phyloP scores from a whole-genome alignment of 2,888 invertebrate genomes.

The Macaria notata region DNA sequence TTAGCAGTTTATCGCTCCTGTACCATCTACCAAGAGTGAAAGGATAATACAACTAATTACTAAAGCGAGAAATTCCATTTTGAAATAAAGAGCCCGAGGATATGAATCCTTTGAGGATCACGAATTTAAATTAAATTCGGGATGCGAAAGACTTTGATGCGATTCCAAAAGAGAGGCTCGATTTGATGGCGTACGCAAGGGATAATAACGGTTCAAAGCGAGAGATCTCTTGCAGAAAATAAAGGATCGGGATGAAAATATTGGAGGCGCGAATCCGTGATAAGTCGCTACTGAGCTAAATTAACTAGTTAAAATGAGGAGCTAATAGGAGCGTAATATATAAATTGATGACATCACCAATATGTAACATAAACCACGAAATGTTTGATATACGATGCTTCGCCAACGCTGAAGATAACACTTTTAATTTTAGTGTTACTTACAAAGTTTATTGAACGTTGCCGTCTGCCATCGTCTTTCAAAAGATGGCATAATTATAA shows the following conservation, averaged over 20 bases:
- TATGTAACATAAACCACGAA: too few species aligned
- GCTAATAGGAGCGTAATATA: not conserved
- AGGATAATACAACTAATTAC: constrained; percentile 53
- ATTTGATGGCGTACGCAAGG: constrained; percentile 42
- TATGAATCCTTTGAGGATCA: constrained; percentile 30
- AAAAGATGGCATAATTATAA: constrained; percentile 33
- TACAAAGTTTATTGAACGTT: too few species aligned
- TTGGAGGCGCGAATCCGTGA: constrained; percentile 38
- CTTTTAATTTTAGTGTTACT: too few species aligned
- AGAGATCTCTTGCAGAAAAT: constrained; percentile 39
- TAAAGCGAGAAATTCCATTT: constrained; percentile 42
- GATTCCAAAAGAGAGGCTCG: constrained; percentile 44
- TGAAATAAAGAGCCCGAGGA: constrained; percentile 32
- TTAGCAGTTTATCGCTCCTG: constrained; percentile 58
- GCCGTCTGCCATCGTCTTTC: constrained; percentile 5
- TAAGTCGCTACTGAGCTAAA: constrained; percentile 41
- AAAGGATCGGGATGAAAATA: constrained; percentile 41
- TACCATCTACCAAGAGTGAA: constrained; percentile 42
- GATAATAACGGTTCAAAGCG: constrained; percentile 48
- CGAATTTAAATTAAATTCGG: constrained; percentile 48
- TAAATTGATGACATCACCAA: too few species aligned
- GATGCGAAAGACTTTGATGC: constrained; percentile 44
- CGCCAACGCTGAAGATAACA: not conserved
- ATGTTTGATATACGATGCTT: too few species aligned
- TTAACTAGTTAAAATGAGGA: constrained; percentile 20